phyloP scores from a whole-genome alignment of 2,113 vertebrate genomes.

The Jaculus jaculus region DNA sequence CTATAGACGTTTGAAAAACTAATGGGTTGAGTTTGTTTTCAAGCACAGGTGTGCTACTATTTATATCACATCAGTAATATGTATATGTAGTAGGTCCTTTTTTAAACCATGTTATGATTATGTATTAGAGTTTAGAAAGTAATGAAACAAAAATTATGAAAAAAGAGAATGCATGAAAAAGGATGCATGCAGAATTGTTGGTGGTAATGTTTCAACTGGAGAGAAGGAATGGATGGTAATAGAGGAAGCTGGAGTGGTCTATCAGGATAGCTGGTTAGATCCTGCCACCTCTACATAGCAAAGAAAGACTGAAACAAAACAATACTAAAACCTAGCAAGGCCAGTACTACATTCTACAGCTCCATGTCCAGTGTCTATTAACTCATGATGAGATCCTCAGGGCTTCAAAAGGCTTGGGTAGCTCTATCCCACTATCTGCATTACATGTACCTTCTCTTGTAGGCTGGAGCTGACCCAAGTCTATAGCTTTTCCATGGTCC shows the following conservation, averaged over 20 bases:
- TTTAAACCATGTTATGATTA: background rate
- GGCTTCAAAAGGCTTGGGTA: no score
- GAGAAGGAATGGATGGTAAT: background rate
- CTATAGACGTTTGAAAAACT: slow-evolving; percentile 13
- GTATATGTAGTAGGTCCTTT: background rate
- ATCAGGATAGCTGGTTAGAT: background rate
- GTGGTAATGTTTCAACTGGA: background rate
- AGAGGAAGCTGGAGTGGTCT: background rate
- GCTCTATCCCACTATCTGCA: no score
- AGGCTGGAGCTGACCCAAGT: no score
- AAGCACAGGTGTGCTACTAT: slow-evolving; percentile 28
- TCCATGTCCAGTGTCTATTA: no score
- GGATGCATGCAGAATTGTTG: background rate
- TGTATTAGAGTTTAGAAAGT: slow-evolving; percentile 1
- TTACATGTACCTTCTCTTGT: no score
- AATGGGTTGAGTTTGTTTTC: slow-evolving; percentile 12
- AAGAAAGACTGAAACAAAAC: no score
- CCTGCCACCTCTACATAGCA: background rate
- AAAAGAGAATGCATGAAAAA: background rate
- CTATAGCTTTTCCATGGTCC: no score
- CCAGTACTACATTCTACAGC: no score
- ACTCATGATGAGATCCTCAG: no score
- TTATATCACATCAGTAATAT: slow-evolving; percentile 13
- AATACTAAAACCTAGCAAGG: no score
- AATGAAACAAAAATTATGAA: background rate